Percentiles rank a stretch among this genome's conserved stretches.
Conservation (phyloP, 2,797 vertebrate genomes). For the Thamnophis elegans region DNA sequence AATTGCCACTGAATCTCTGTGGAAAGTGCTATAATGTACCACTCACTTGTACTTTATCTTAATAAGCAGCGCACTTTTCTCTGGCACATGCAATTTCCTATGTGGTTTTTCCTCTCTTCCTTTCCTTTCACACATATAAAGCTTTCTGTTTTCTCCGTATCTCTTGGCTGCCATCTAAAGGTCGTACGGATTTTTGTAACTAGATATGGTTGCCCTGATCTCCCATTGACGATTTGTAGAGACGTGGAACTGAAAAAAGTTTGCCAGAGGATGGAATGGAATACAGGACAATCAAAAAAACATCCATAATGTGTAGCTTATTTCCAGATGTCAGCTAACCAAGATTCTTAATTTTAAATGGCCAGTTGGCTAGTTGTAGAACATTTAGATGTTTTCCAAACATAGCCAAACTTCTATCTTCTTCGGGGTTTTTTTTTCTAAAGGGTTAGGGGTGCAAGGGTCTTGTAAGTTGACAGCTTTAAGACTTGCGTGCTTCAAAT, state of each 20-base stretch:
- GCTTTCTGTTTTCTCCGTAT: not conserved
- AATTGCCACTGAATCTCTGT: not conserved
- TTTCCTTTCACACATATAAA: not conserved
- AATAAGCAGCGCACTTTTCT: not conserved
- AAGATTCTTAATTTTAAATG: not conserved
- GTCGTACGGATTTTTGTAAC: not conserved
- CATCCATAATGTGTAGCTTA: not conserved
- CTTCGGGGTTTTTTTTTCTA: no score
- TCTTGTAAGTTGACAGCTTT: no score
- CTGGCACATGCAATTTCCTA: not conserved
- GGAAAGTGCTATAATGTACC: not conserved
- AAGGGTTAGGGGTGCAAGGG: no score
- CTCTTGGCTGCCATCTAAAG: not conserved
- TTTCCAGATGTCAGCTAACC: not conserved
- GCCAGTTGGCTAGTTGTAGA: not conserved
- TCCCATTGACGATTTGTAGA: not conserved
- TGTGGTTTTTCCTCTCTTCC: not conserved
- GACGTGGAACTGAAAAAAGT: not conserved
- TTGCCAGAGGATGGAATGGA: not conserved
- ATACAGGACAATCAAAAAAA: not conserved
- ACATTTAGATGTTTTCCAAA: not conserved
- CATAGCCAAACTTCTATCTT: not conserved
- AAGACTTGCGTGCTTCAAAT: no score
- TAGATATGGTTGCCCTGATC: not conserved
- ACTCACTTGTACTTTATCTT: not conserved